These are phyloP conservation scores for Herpetotheres cachinnans DNA, from an alignment of 2,113 vertebrate genomes.

Conservation along the genomic window DNA sequence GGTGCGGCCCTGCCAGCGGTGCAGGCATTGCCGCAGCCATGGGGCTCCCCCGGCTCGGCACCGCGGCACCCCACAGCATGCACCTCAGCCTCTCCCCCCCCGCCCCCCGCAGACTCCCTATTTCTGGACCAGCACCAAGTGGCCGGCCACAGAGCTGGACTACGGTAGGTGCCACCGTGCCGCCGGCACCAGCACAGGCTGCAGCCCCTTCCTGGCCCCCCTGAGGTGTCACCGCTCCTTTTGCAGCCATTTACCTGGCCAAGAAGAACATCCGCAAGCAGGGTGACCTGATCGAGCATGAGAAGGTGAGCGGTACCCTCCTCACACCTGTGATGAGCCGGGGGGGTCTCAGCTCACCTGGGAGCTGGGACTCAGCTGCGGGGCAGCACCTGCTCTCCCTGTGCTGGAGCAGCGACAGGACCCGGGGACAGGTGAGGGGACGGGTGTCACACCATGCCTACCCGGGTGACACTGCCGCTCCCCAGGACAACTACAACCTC, in stretches of 20 bases:
- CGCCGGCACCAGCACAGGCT: fast-evolving
- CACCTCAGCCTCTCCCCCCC: background rate
- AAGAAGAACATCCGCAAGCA: conserved; percentile 95
- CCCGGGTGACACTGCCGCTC: background rate
- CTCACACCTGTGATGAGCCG: background rate
- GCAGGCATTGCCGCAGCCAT: fast-evolving
- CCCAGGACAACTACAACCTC: conserved; percentile 85
- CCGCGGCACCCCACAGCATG: fast-evolving
- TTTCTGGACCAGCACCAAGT: conserved; percentile 90
- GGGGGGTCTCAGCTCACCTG: background rate
- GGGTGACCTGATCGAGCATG: conserved; percentile 86
- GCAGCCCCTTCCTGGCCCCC: background rate
- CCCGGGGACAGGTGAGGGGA: fast-evolving
- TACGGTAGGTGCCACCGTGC: conserved; percentile 79
- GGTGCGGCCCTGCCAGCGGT: conserved; percentile 52
- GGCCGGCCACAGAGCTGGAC: conserved; percentile 89
- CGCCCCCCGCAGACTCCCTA: conserved; percentile 83
- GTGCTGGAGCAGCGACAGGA: fast-evolving
- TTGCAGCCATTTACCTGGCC: conserved; percentile 88
- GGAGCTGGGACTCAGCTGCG: fast-evolving
- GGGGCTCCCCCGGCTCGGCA: fast-evolving
- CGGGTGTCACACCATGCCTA: fast-evolving
- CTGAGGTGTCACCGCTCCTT: background rate
- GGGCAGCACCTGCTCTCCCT: background rate
- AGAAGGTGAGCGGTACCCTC: conserved; percentile 80